Base-by-base conservation (phyloP, 1,140 invertebrate genomes). In the Heliothis virescens region DNA sequence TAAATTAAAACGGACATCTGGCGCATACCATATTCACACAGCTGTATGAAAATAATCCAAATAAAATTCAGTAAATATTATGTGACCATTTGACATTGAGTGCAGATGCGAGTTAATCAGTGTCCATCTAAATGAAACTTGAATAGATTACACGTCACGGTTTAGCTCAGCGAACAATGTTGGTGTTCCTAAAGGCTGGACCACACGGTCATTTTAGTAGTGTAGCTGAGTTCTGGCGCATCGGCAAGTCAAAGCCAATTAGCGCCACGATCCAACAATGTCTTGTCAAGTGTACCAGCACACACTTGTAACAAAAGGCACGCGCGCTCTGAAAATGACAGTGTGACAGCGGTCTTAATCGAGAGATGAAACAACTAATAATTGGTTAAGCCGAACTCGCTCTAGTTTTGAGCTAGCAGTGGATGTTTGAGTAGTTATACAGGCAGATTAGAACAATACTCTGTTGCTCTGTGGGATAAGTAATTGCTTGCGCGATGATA, bases 61-160 rank as follows among this genome's bases (percentile, higher is more conserved):
- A 60, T 16, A 21, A 34, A 57, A 55, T 59, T 12, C 47, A 26
- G 48, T 50, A 62, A 75, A 76, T 76, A 65, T 65, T 65, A 77
- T 69, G 21, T 52, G 29, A 77, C 65, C 57, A 18, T 77, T 69
- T 75, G 79, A 80, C 79, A 80, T 75, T 75, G 72, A 41, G 59
- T 73, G 62, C 80, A 69, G 48, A 82, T 75, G 62, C 62, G 81
- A 72, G 77, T 78, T 90, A 87, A 89, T 90, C 85, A 83, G 67
- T 82, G 86, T 89, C 87, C 83, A 89, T 89, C 88, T 85, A 82
- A 89, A 90, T 90, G 81, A 88, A 87, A 86, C 87, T 82, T 81
- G 75, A 89, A 87, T 85, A 85, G 81, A 80, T 34, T 62, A 79
- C 69, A 48, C 79, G 82, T 85, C 82, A 84, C 50, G 62, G 65